phyloP scores from a whole-genome alignment of 2,797 vertebrate species.

The Cossypha niveicapilla region DNA sequence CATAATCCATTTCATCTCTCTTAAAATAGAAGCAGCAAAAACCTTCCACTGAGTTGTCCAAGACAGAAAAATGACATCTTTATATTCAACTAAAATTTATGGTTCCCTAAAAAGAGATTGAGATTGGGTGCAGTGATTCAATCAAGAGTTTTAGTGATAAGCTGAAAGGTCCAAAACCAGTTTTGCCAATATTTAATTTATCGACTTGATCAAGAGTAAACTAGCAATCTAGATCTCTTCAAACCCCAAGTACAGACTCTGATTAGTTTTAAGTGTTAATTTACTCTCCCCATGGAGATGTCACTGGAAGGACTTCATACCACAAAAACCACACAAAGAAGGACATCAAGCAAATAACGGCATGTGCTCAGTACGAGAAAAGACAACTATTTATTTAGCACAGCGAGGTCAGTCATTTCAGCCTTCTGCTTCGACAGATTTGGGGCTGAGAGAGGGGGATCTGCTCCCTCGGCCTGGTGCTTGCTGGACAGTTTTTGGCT shows the following conservation, averaged over 20 bases:
- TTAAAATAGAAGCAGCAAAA: constrained; percentile 3
- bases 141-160: not conserved
- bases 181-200: not conserved
- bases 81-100: not conserved
- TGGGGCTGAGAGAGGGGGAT: not conserved
- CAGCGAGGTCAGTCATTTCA: constrained; percentile 39
- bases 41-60: not conserved
- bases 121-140: not conserved
- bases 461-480: constrained; percentile 24
- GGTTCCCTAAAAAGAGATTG: not conserved
- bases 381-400: constrained; percentile 67
- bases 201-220: constrained; percentile 38
- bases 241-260: constrained; percentile 14
- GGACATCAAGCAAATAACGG: constrained; percentile 48
- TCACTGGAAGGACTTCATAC: constrained; percentile 18
- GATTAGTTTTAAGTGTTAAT: not conserved
- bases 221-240: constrained; percentile 68
- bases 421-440: not conserved
- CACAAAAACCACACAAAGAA: constrained; percentile 59
- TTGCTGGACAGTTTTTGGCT: not conserved
- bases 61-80: not conserved
- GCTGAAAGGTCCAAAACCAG: not conserved
- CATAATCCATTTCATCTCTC: not conserved
- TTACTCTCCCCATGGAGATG: constrained; percentile 16
- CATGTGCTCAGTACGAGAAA: constrained; percentile 47